Base-by-base conservation (phyloP, 2,888 invertebrate genomes). In the Epirrhoe tristata region DNA sequence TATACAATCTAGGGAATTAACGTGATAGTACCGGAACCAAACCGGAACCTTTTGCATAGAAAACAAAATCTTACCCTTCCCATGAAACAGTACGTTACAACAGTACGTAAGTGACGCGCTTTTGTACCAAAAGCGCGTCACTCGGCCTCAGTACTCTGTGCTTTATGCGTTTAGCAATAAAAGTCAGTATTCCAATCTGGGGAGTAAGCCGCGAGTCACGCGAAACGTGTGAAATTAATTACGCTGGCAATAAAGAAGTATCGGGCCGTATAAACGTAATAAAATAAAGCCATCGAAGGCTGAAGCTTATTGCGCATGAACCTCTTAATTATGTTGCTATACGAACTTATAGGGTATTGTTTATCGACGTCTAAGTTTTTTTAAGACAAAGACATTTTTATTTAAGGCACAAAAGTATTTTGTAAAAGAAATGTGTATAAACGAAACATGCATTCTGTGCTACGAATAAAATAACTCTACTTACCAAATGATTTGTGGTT, bases 221-320 rank as follows among this genome's bases (percentile, higher is more conserved):
- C 71, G 75, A 77, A 76, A 81, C 78, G 82, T 78, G 80, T 81
- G 81, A 81, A 81, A 84, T 83, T 84, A 84, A 84, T 84, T 83
- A 82, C 80, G 65, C 51, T 46, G 72, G 72, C 74, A 80, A 78
- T 82, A 82, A 83, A 81, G 74, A 67, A 71, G 74, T 77, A 80
- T 81, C 76, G 77, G 58, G 75, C 76, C 75, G 76, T 72, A 67
- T 74, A 75, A 65, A 72, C 58, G 82, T 77, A 79, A 79, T 83
- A 81, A 81, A 84, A 77, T 80, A 77, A 79, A 79, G 77, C 76
- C 74, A 74, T 80, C 76, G 74, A 77, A 73, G 68, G 77, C 75
- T 78, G 77, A 65, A 70, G 59, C 72, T 77, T 76, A 76, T 63
- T 72, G 67, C 68, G 57, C 67, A 74, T 69, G 70, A 71, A 70